phyloP scores from a whole-genome alignment of 2,797 vertebrate species.

The Sarcophilus harrisii region DNA sequence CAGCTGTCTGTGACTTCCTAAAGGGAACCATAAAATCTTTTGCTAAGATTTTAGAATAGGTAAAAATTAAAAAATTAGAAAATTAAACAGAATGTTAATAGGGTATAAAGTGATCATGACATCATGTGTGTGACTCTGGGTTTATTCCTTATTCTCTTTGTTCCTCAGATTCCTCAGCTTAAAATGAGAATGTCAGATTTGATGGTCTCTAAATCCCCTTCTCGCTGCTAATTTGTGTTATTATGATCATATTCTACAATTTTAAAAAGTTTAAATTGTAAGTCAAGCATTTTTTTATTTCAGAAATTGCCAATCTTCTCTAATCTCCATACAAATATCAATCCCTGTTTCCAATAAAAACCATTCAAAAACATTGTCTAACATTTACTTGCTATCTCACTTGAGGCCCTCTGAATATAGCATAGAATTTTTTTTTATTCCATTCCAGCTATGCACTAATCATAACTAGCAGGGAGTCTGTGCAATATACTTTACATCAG shows the following conservation, averaged over 20 bases:
- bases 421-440: neutral
- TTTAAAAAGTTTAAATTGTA: constrained; percentile 37
- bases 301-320: constrained; percentile 28
- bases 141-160: neutral
- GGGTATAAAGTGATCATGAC: neutral
- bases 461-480: neutral
- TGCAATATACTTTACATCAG: neutral
- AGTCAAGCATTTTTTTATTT: constrained; percentile 34
- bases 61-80: neutral
- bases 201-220: neutral
- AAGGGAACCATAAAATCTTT: neutral
- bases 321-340: constrained; percentile 62
- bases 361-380: neutral
- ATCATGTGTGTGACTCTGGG: neutral
- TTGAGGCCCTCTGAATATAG: neutral
- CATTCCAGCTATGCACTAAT: neutral
- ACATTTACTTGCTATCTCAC: constrained; percentile 29
- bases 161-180: neutral
- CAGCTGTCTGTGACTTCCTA: neutral
- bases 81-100: neutral
- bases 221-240: neutral
- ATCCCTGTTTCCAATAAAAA: constrained; percentile 2
- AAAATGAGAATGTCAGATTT: neutral
- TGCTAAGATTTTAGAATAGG: neutral
- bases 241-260: neutral